Evolutionary conservation across 2,888 invertebrate species (phyloP), one percentile per base, ranked within the genome.

Genomic region (Folsomia candida): DNA sequence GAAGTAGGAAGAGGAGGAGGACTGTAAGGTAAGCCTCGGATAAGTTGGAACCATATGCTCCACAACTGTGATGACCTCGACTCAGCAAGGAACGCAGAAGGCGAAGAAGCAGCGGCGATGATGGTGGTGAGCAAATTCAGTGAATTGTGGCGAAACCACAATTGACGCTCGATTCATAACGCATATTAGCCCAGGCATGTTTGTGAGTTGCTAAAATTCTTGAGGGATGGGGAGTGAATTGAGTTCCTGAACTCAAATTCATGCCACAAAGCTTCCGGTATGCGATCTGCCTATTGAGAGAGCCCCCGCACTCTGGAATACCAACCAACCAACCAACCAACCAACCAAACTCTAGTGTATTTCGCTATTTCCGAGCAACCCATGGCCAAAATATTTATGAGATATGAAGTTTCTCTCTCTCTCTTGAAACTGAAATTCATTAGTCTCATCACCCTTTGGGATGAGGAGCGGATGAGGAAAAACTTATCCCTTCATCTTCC

Each of bases 381-480:
- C 27, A 62, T 27, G 62, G 26, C 29, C 64, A 64, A n/a, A 64
- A 64, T 64, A 64, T 64, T 64, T 64, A 64, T 64, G 64, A 64
- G 64, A 64, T 64, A 64, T 64, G 22, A 51, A 64, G 64, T 29
- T 64, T 25, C 64, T 51, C 64, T 62, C 25, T 29, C 51, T 27
- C 65, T 57, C 65, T 64, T 57, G 57, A 65, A 65, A 65, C 65
- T 65, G 54, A 65, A 65, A 65, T 65, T 65, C 65, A 65, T 65
- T 65, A 65, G 51, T 64, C 47, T 64, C 64, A 65, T 65, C 65
- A 25, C 57, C 25, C 27, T 18, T 24, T 22, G 22, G 37, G n/a
- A 14, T n/a, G 4, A 26, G 18, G 22, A 62, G 65, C 25, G 54
- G 26, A 14, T 24, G 51, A 65, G 51, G 65, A 65, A 65, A 65